Percentiles rank a stretch among this genome's conserved stretches.
Evolutionary conservation across 2,797 vertebrate genomes (phyloP).

Genomic region (Myotis pilosus): DNA sequence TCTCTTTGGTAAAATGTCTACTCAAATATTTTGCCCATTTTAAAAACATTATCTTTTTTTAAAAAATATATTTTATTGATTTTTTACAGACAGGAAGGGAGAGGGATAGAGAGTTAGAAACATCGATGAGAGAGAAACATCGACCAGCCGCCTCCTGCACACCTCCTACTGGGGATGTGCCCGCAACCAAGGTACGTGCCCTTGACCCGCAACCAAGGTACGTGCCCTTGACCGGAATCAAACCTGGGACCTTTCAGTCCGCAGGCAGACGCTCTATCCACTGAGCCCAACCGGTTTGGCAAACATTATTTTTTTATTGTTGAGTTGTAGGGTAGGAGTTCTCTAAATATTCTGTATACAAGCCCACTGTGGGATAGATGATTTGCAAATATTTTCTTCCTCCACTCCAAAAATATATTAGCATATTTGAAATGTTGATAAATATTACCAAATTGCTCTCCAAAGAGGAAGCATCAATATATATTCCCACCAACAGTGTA

Average conservation of each 20-base stretch:
- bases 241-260: too few species aligned
- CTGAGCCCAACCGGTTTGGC: too few species aligned
- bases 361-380: not conserved
- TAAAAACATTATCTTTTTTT: not conserved
- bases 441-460: slow-evolving; percentile 4
- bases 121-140: too few species aligned
- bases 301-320: not conserved
- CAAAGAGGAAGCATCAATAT: not conserved
- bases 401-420: not conserved
- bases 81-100: too few species aligned
- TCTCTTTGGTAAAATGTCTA: not conserved
- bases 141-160: too few species aligned
- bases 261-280: too few species aligned
- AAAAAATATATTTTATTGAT: too few species aligned
- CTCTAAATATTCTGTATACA: not conserved
- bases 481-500: not conserved
- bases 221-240: too few species aligned
- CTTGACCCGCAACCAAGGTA: too few species aligned
- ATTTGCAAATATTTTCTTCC: slow-evolving; percentile 6
- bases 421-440: slow-evolving; percentile 2
- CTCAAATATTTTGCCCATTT: not conserved
- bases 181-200: too few species aligned
- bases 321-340: not conserved
- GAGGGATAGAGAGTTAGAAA: too few species aligned
- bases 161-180: too few species aligned